Base-by-base conservation (phyloP, 2,113 vertebrate genomes). In the Lophius piscatorius region DNA sequence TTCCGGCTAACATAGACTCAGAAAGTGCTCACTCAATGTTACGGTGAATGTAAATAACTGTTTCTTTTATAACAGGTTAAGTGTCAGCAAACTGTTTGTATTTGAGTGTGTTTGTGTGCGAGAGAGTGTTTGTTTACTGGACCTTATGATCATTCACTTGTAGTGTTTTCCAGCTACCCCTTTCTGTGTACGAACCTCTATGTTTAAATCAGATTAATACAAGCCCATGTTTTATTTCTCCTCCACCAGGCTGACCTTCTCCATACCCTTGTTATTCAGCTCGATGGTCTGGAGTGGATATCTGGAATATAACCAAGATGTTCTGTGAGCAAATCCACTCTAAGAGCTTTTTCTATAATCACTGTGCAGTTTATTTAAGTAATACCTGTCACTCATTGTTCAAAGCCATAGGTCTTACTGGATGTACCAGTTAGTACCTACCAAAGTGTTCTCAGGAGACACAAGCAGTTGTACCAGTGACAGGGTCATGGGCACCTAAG, bases 271-370 rank as follows among this genome's bases (percentile, higher is more conserved):
- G 38, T 23, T 87, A 6, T 75, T 72, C 70, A 66, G 52, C 56
- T 63, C 83, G 2, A 23, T 80, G 33, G 85, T 76, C 20, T 70
- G 72, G 67, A 58, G 84, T 63, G 84, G 70, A 20, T 87, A 78
- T 56, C 81, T 92, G 21, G 92, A 93, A 63, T 65, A 63, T 33
- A 81, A 93, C 58, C 92, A 93, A 73, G 70, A 88, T 71, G 79
- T 87, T 64, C 46, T 87, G 91, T 93, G 70, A 90, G 91, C 9
- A 45, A 42, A 71, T 52, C 9, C 6, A 39, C 20, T 56, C 10
- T 56, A n/a, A 33, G 11, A 38, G n/a, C 33, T 10, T 11, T 51
- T n/a, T 57, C 20, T 22, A 18, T 55, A 17, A 41, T 31, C 10
- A 10, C 40, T 3, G 2, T 40, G 5, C 34, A 31, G 5, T 11